Percentiles rank a stretch among this genome's conserved stretches.
Conservation (phyloP, 2,797 vertebrate genomes). For the Botia almorhae region DNA sequence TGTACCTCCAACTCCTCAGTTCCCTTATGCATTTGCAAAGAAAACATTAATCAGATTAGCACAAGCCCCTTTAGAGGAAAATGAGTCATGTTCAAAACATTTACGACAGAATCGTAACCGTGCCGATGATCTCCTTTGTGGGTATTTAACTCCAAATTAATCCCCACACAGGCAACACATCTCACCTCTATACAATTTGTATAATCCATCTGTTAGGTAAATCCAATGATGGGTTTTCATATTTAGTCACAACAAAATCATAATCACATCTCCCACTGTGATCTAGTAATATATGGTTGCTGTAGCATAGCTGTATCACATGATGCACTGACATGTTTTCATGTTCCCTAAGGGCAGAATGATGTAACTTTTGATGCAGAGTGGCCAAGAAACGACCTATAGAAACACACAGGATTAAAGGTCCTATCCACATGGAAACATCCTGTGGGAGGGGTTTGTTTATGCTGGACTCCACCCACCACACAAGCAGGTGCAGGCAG, state of each 20-base stretch:
- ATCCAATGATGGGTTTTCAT: neutral
- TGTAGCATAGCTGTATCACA: slow-evolving; percentile 9
- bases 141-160: neutral
- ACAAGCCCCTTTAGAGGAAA: slow-evolving; percentile 33
- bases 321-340: slow-evolving; percentile 41
- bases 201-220: neutral
- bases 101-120: slow-evolving; percentile 44
- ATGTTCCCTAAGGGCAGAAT: slow-evolving; percentile 26
- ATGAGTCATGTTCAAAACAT: slow-evolving; percentile 54
- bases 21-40: slow-evolving; percentile 3
- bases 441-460: slow-evolving; percentile 19
- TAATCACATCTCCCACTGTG: neutral
- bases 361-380: slow-evolving; percentile 36
- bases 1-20: neutral
- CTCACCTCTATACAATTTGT: slow-evolving; percentile 22
- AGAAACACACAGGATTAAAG: slow-evolving; percentile 3
- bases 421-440: slow-evolving; percentile 29
- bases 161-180: slow-evolving; percentile 25
- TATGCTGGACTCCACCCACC: slow-evolving; percentile 8
- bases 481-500: slow-evolving; percentile 30
- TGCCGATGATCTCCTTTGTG: slow-evolving; percentile 37
- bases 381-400: slow-evolving; percentile 18
- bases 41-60: slow-evolving; percentile 45
- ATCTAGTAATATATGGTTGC: neutral
- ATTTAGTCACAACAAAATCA: slow-evolving; percentile 25